These are phyloP conservation scores for Diarsia brunnea DNA, from an alignment of 2,888 invertebrate genomes.

Conservation along the genomic window DNA sequence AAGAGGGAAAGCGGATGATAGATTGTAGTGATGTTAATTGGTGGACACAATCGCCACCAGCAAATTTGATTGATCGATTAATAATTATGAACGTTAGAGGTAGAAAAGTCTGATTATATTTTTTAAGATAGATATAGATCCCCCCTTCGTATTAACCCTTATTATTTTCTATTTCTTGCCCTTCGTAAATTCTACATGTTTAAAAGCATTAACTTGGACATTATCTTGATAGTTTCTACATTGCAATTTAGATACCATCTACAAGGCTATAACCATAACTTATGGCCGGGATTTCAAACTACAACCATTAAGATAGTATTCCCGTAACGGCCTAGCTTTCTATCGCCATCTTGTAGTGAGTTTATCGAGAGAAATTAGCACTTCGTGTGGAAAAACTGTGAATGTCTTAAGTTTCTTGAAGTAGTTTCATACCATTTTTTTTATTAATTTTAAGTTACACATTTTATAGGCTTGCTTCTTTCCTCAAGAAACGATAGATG, in stretches of 20 bases:
- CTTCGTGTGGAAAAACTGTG: background rate
- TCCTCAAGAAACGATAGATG: no score
- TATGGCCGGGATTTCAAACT: constrained; percentile 42
- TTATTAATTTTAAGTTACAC: background rate
- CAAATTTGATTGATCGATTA: background rate
- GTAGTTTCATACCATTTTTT: background rate
- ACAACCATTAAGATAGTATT: constrained; percentile 45
- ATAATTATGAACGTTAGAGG: background rate
- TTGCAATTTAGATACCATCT: constrained; percentile 43
- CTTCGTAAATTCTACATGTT: background rate
- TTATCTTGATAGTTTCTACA: constrained; percentile 20
- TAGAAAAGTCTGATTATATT: background rate
- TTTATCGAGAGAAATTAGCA: constrained; percentile 11
- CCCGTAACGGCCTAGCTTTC: constrained; percentile 28
- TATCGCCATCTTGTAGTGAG: background rate
- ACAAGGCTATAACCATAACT: constrained; percentile 44
- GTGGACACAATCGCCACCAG: background rate
- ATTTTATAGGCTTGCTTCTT: background rate
- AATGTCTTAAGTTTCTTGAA: constrained; percentile 9
- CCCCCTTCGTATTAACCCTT: no score
- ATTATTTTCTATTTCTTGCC: no score
- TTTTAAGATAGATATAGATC: background rate
- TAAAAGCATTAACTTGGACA: background rate
- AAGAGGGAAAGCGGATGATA: constrained; percentile 14
- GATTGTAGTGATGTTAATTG: constrained; percentile 14